Evolutionary conservation across 2,888 invertebrate genomes (phyloP).

Genomic region (Platynereis dumerilii): DNA sequence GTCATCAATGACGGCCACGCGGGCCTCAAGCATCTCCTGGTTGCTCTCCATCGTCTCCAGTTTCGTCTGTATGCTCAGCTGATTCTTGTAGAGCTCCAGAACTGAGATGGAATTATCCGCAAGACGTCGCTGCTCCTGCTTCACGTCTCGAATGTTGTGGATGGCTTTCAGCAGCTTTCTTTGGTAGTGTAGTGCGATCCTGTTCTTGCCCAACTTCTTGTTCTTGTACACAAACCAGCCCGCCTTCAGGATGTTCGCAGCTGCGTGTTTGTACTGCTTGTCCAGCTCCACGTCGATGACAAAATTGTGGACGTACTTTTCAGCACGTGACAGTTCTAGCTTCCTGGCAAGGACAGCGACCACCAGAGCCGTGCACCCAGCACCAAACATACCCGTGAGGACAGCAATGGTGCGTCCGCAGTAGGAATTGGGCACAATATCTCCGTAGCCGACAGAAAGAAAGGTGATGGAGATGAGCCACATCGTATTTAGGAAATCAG

Average conservation of each 20-base stretch:
- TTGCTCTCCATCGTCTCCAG: slow-evolving; percentile 20
- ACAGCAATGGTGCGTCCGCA: slow-evolving; percentile 61
- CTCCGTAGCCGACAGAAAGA: slow-evolving; percentile 62
- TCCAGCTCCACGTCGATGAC: slow-evolving; percentile 61
- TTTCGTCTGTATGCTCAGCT: slow-evolving; percentile 22
- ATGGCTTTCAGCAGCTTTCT: slow-evolving; percentile 57
- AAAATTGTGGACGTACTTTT: slow-evolving; percentile 62
- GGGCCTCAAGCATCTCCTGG: slow-evolving; percentile 13
- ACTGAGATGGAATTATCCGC: slow-evolving; percentile 38
- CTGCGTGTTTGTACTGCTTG: slow-evolving; percentile 54
- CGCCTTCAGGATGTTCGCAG: slow-evolving; percentile 57
- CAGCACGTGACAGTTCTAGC: slow-evolving; percentile 58
- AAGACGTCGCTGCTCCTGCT: slow-evolving; percentile 50
- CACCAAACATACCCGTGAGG: slow-evolving; percentile 60
- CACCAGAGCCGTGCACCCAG: slow-evolving; percentile 60
- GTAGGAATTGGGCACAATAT: slow-evolving; percentile 61
- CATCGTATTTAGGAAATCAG: slow-evolving; percentile 59
- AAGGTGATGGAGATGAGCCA: slow-evolving; percentile 63
- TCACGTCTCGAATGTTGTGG: slow-evolving; percentile 58
- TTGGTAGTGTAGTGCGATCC: slow-evolving; percentile 44
- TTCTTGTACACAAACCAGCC: slow-evolving; percentile 57
- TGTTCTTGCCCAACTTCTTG: slow-evolving; percentile 30
- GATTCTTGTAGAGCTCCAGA: slow-evolving; percentile 39
- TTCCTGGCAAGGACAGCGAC: slow-evolving; percentile 60
- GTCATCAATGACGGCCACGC: slow-evolving; percentile 22